Evolutionary conservation across 2,113 vertebrate genomes (phyloP), one percentile per base, ranked within the genome.

Genomic region (Nanorana parkeri): DNA sequence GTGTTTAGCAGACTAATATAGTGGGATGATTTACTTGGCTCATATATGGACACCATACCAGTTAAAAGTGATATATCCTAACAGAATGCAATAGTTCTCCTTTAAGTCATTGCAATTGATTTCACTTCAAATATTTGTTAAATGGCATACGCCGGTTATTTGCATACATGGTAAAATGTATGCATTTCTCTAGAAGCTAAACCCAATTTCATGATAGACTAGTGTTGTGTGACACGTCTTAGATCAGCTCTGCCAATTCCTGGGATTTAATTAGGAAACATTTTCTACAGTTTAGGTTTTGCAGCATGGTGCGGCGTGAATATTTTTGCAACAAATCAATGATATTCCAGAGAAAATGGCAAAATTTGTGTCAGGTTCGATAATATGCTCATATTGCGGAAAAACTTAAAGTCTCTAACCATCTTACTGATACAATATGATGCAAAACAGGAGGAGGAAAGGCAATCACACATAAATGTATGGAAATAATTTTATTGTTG

Each of bases 191-290:
- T 20, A 41, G 28, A 56, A 36, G 72, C 29, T 5, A 23, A 19
- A 28, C 72, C 58, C 72, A 61, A 75, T 61, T 75, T 60, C 72
- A 60, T 75, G 72, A 61, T 75, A 75, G 72, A 75, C 72, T 17
- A 75, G 72, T 24, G 56, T 56, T 60, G 72, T 75, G 72, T 75
- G 72, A 75, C 72, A 75, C 29, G 55, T 23, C 72, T 61, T 23
- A 21, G 29, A 51, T 73, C 71, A 58, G 52, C 72, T 75, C 72
- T 61, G 72, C 72, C 72, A 75, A 60, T 41, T 75, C 28, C 3
- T n/a, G 23, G 55, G 55, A 75, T 75, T 61, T 75, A 60, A 75
- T 75, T 75, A 75, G 29, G 72, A 75, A 75, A 75, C 55, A 75
- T 75, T 75, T 75, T 75, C 72, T 75, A 75, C 72, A 60, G 72